Percentiles rank a stretch among this genome's conserved stretches.
Evolutionary conservation across 2,113 vertebrate species (phyloP).

Genomic region (pig (Sus scrofa)): T2T-Sscrofa CM000824.6:71313001-71313500

Average conservation of each 20-base stretch:
- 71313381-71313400: background rate
- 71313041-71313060: background rate
- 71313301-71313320: background rate
- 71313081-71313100: conserved; percentile 36
- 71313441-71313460: background rate
- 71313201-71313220: background rate
- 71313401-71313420: background rate
- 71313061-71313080: background rate
- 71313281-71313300: background rate
- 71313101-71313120: background rate
- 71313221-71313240: background rate
- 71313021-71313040: background rate
- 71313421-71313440: background rate
- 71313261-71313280: background rate
- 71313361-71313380: background rate
- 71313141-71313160: background rate
- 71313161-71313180: background rate
- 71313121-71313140: background rate
- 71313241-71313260: background rate
- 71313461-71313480: background rate
- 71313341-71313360: background rate
- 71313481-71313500: background rate
- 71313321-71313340: background rate
- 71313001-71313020: background rate
- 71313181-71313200: background rate